A percentile compares a stretch with the other conserved stretches of the same genome.
Evolutionary conservation across 2,888 invertebrate species (phyloP).

Genomic region (Troides oblongomaculatus): DNA sequence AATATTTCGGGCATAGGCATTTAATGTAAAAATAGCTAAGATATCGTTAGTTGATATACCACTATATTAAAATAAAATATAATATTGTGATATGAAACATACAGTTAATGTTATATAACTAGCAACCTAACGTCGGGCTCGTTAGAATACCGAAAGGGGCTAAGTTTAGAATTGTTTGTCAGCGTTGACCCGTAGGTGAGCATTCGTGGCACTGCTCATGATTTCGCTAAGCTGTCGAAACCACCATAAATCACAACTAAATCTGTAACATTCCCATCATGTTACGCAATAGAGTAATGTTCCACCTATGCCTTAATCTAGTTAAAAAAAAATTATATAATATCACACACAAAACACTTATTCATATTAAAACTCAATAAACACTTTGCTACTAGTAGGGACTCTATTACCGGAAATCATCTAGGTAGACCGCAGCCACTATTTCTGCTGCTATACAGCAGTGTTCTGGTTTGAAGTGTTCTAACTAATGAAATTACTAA

Average conservation of each 20-base stretch:
- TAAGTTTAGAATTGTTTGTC: constrained; percentile 24
- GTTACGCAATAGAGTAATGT: constrained; percentile 16
- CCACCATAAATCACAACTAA: constrained; percentile 24
- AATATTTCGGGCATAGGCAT: neutral
- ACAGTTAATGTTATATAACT: neutral
- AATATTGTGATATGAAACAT: neutral
- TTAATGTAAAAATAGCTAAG: neutral
- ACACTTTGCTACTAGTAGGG: too few species aligned
- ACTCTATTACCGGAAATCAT: too few species aligned
- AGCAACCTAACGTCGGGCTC: constrained; percentile 8
- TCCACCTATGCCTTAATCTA: constrained; percentile 6
- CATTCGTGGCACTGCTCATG: constrained; percentile 16
- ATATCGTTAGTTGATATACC: neutral
- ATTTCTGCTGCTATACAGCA: too few species aligned
- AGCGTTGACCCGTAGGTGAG: constrained; percentile 18
- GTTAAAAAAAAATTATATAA: neutral
- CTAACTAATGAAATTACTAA: too few species aligned
- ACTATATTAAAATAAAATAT: neutral
- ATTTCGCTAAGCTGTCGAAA: constrained; percentile 23
- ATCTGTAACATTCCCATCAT: constrained; percentile 26
- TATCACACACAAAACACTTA: too few species aligned
- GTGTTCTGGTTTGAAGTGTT: too few species aligned
- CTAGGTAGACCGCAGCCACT: too few species aligned
- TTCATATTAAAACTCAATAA: too few species aligned
- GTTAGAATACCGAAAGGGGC: constrained; percentile 16